Base-by-base conservation (phyloP, 2,113 vertebrate genomes). In the Oreotrochilus melanogaster region DNA sequence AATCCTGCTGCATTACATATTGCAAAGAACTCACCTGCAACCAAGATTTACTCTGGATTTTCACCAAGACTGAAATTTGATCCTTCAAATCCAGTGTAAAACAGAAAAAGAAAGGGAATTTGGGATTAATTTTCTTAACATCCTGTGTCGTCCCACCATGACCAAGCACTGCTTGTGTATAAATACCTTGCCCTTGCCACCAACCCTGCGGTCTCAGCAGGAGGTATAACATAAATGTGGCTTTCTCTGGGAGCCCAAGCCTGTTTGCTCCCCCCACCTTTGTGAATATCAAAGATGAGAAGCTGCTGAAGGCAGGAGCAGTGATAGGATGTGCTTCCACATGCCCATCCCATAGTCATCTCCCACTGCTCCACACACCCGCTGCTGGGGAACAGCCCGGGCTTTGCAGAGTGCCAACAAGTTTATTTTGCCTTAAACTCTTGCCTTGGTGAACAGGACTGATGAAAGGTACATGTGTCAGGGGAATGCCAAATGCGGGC, bases 381-480 rank as follows among this genome's bases (percentile, higher is more conserved):
- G 0, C 0, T n/a, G 61, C 21, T 0, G 0, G 18, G 27, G 54
- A 91, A 80, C 56, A 86, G 47, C 47, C 28, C 10, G 5, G 27
- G 51, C 43, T 74, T 81, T 78, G 48, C 27, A 64, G 39, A 4
- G 11, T 86, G 51, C 69, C 54, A 74, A 35, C 10, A 64, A 81
- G 3, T 47, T 60, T 64, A 22, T 67, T 78, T 53, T 86, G 39
- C 72, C 56, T 67, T 78, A 21, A 78, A 18, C 28, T 86, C 43
- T 43, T 71, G 50, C n/a, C 17, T 64, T n/a, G 11, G 24, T 21
- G 47, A 93, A 4, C 30, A 48, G 37, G 37, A 30, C 43, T 54
- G 42, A 24, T 62, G 42, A 54, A 69, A 88, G 47, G 54, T 48
- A n/a, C 9, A 2, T 33, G 18, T 3, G 2, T 47, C 2, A 2